A percentile compares a stretch with the other conserved stretches of the same genome.
phyloP scores from a whole-genome alignment of 2,113 vertebrate species.

The Myotis yumanensis region DNA sequence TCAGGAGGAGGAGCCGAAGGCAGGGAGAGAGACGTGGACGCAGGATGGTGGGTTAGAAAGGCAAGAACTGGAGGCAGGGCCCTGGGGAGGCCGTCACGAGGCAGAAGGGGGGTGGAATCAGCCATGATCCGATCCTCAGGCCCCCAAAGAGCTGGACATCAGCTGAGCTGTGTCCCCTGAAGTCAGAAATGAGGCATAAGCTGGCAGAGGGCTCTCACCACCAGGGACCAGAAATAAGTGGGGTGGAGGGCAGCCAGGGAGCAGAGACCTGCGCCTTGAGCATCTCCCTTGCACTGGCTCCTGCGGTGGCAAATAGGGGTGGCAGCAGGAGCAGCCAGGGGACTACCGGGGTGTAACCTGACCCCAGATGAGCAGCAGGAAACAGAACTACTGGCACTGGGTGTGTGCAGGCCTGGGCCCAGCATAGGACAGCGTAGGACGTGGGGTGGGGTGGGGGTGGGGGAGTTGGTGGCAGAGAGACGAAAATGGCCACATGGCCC shows the following conservation, averaged over 20 bases:
- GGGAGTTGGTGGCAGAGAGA: background rate
- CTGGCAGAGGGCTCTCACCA: background rate
- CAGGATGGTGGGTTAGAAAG: background rate
- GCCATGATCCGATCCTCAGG: rapidly evolving
- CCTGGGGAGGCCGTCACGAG: background rate
- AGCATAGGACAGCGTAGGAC: too few species aligned
- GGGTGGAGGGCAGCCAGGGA: background rate
- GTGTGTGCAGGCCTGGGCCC: rapidly evolving
- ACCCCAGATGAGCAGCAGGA: background rate
- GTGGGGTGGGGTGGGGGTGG: background rate
- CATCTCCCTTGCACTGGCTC: background rate
- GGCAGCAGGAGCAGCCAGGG: background rate
- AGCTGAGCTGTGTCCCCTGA: background rate
- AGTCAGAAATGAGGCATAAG: background rate
- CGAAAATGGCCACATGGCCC: rapidly evolving
- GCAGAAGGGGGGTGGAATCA: background rate
- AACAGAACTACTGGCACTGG: rapidly evolving
- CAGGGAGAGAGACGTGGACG: too few species aligned
- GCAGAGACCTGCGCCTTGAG: too few species aligned
- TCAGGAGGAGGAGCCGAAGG: background rate
- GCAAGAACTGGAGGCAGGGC: background rate
- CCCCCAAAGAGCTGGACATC: too few species aligned
- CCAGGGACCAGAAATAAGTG: background rate
- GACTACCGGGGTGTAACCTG: rapidly evolving
- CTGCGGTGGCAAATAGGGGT: rapidly evolving